phyloP scores from a whole-genome alignment of 2,888 invertebrate genomes.

The Xestia c-nigrum region DNA sequence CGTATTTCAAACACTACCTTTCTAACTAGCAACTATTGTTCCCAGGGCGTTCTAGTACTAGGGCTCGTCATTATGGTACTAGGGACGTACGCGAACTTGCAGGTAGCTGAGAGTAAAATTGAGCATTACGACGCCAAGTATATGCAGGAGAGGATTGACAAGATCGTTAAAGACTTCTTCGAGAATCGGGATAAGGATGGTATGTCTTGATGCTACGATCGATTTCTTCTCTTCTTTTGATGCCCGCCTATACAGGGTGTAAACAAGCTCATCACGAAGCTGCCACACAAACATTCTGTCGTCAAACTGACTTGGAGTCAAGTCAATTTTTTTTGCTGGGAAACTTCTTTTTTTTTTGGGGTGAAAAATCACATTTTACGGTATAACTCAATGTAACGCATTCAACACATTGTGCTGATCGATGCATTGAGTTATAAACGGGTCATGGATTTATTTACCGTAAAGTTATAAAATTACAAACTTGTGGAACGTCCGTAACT shows the following conservation, averaged over 20 bases:
- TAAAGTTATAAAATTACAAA: too few relatives aligned
- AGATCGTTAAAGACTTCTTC: conserved; percentile 87
- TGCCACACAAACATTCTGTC: too few relatives aligned
- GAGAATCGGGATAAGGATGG: conserved; percentile 77
- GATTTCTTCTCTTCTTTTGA: neutral
- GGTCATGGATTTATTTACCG: too few relatives aligned
- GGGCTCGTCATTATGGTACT: conserved; percentile 97
- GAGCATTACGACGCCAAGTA: conserved; percentile 83
- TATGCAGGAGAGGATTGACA: conserved; percentile 84
- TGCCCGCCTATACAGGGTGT: neutral
- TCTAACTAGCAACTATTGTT: conserved; percentile 44
- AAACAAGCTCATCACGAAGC: too few relatives aligned
- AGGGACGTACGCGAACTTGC: conserved; percentile 97
- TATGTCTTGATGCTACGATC: neutral
- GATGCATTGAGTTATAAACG: too few relatives aligned
- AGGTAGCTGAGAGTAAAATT: conserved; percentile 91
- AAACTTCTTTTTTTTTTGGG: too few relatives aligned
- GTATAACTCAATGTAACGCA: too few relatives aligned
- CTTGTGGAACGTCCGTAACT: too few relatives aligned
- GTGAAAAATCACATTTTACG: too few relatives aligned
- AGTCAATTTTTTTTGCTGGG: too few relatives aligned
- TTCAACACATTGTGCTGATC: too few relatives aligned
- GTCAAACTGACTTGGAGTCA: too few relatives aligned
- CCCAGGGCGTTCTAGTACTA: conserved; percentile 93
- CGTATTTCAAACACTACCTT: neutral